Evolutionary conservation across 2,888 invertebrate species (phyloP).

Genomic region (Sialis fuliginosa): DNA sequence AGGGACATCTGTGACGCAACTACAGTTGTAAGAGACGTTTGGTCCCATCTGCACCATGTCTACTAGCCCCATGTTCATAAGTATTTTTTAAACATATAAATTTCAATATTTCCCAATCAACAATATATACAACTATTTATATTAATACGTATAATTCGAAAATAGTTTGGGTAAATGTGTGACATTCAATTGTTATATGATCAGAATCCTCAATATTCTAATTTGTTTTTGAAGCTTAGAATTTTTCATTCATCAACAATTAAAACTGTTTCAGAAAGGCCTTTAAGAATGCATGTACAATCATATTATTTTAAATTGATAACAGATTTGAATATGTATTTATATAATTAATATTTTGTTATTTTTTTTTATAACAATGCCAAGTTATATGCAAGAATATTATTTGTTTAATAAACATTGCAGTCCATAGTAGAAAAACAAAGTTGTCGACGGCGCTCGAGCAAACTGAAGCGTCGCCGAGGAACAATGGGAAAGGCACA

Average conservation of each 20-base stretch:
- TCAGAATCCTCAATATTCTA: not conserved
- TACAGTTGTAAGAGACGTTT: not conserved
- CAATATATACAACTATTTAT: not conserved
- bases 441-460: not conserved
- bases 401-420: not conserved
- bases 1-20: not conserved
- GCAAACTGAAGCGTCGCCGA: not conserved
- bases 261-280: slow-evolving; percentile 2
- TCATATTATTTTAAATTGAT: slow-evolving; percentile 2
- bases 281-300: slow-evolving; percentile 5
- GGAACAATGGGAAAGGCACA: slow-evolving; percentile 3
- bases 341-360: slow-evolving; percentile 1
- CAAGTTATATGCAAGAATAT: not conserved
- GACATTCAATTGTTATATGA: not conserved
- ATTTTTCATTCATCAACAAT: no score
- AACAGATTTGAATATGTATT: not conserved
- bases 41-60: not conserved
- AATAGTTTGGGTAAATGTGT: not conserved
- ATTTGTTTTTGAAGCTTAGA: not conserved
- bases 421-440: slow-evolving; percentile 3
- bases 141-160: not conserved
- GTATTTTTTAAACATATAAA: not conserved
- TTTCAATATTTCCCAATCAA: not conserved
- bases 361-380: not conserved
- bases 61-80: not conserved